These are phyloP conservation scores for Drosophila grimshawi DNA, from an alignment of 1,140 invertebrate species.

Conservation along the genomic window DNA sequence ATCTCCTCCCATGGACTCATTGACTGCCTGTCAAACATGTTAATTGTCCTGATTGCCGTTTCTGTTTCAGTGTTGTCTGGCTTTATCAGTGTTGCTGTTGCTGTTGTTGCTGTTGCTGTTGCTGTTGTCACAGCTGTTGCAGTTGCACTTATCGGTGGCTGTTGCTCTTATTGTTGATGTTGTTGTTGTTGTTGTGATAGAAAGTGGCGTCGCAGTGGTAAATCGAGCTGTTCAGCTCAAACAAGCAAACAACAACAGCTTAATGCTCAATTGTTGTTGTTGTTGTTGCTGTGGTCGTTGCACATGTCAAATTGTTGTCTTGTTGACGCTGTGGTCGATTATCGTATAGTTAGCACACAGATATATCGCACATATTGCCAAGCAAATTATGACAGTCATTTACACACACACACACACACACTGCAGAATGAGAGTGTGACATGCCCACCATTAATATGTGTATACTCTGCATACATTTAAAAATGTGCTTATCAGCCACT, in stretches of 20 bases:
- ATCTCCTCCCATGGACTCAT: background rate
- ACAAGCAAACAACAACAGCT: constrained; percentile 39
- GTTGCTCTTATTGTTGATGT: constrained; percentile 1
- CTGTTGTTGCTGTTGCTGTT: constrained; percentile 1
- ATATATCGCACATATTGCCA: constrained; percentile 27
- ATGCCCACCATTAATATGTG: too few relatives aligned
- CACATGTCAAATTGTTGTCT: constrained; percentile 40
- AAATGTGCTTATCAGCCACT: too few relatives aligned
- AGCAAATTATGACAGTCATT: constrained; percentile 47
- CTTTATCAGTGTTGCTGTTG: background rate
- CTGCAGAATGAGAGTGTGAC: background rate
- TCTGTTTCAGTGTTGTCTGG: constrained; percentile 17
- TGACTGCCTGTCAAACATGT: constrained; percentile 75
- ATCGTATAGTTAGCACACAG: constrained; percentile 67
- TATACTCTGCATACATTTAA: too few relatives aligned
- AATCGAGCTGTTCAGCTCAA: constrained; percentile 52
- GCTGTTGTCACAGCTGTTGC: constrained; percentile 14
- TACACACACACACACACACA: constrained; percentile 12
- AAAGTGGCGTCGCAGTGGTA: constrained; percentile 75
- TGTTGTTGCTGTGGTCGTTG: constrained; percentile 24
- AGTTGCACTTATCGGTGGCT: constrained; percentile 4
- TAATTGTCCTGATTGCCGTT: constrained; percentile 55
- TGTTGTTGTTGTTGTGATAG: constrained; percentile 66
- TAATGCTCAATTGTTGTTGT: constrained; percentile 19
- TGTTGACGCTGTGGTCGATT: constrained; percentile 76